These are phyloP conservation scores for Protophormia terraenovae DNA, from an alignment of 2,888 invertebrate species.

Conservation along the genomic window DNA sequence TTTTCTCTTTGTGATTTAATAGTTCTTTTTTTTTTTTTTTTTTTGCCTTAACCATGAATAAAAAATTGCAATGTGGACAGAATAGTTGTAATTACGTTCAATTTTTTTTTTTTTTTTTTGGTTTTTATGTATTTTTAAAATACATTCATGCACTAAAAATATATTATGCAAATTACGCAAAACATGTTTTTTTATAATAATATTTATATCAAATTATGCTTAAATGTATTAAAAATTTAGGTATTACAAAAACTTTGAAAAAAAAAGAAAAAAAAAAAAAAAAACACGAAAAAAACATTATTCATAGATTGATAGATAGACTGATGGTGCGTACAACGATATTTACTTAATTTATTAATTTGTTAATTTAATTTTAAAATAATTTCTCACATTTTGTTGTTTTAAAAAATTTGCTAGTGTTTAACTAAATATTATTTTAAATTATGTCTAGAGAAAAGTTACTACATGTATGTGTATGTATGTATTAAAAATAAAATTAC, in stretches of 20 bases:
- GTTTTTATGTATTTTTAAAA: conserved; percentile 61
- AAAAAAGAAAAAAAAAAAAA: background rate
- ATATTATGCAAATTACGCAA: conserved; percentile 25
- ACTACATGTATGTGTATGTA: background rate
- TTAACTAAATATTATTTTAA: conserved; percentile 40
- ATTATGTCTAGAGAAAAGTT: conserved; percentile 35
- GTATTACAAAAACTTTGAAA: background rate
- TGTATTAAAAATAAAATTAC: no score
- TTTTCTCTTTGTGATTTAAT: background rate
- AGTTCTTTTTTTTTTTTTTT: conserved; percentile 35
- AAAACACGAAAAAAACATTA: background rate
- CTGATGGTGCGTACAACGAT: background rate
- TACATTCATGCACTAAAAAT: conserved; percentile 42
- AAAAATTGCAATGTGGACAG: conserved; percentile 71
- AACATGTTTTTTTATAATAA: background rate
- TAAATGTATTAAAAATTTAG: no score
- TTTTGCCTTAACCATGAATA: conserved; percentile 65
- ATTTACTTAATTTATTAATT: background rate
- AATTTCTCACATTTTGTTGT: background rate
- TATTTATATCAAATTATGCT: no score
- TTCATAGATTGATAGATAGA: background rate
- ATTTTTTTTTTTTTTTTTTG: conserved; percentile 41
- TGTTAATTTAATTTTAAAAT: background rate
- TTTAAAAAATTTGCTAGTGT: conserved; percentile 31
- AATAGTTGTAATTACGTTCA: conserved; percentile 68